Evolutionary conservation across 1,140 invertebrate genomes (phyloP).

Genomic region (Linepithema humile): DNA sequence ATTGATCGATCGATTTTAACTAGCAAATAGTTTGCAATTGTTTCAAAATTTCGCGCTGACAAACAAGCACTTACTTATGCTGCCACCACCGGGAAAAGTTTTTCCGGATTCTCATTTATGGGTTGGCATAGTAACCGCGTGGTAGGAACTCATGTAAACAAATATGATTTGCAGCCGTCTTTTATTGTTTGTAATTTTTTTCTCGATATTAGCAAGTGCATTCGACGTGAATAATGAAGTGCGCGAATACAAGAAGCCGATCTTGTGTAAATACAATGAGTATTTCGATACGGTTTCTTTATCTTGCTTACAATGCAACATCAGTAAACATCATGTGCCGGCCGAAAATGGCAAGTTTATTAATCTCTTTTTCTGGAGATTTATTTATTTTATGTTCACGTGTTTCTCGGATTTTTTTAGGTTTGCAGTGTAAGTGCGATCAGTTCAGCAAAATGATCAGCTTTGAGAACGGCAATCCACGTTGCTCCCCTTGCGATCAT

Average conservation of each 20-base stretch:
- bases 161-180: conserved; percentile 30
- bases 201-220: background rate
- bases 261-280: background rate
- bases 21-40: no score
- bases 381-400: background rate
- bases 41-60: no score
- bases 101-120: no score
- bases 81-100: no score
- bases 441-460: conserved; percentile 73
- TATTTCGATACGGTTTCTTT: conserved; percentile 23
- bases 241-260: background rate
- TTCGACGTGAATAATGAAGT: conserved; percentile 16
- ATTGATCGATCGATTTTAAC: no score
- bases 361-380: background rate
- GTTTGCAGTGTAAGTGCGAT: conserved; percentile 17
- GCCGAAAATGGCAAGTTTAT: conserved; percentile 2
- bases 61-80: no score
- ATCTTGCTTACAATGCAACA: conserved; percentile 22
- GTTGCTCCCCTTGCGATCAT: conserved; percentile 74
- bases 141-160: background rate
- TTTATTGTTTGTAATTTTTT: conserved; percentile 6
- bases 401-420: background rate
- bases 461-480: conserved; percentile 69
- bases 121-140: conserved; percentile 29
- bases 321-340: conserved; percentile 20